Evolutionary conservation across 1,140 invertebrate species (phyloP).

Genomic region (Drosophila burlai): DNA sequence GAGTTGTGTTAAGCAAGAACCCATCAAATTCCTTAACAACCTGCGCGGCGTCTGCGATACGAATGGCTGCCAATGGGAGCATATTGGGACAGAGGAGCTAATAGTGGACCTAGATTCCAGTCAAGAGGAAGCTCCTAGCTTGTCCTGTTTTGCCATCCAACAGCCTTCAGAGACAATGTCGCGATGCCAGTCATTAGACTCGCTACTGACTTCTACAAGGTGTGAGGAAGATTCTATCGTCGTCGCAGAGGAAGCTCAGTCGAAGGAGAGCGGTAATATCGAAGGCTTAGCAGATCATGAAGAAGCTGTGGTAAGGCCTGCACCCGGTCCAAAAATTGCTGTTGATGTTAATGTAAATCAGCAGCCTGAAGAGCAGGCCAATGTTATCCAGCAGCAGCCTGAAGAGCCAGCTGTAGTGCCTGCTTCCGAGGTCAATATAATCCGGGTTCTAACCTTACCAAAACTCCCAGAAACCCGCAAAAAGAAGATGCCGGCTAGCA

Average conservation of each 20-base stretch:
- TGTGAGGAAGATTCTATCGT: not conserved
- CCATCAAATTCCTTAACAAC: constrained; percentile 9
- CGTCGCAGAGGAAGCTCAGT: too few species aligned
- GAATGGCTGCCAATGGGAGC: constrained; percentile 21
- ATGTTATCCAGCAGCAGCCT: not conserved
- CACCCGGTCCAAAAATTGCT: not conserved
- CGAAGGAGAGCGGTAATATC: too few species aligned
- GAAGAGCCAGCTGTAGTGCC: not conserved
- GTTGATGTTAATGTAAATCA: not conserved
- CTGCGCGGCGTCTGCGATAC: constrained; percentile 4
- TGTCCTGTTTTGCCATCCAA: constrained; percentile 21
- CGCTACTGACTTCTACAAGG: not conserved
- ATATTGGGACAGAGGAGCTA: constrained; percentile 1
- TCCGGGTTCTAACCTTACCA: not conserved
- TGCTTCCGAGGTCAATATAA: not conserved
- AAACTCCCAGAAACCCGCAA: not conserved
- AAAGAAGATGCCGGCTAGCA: not conserved
- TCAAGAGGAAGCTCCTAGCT: not conserved
- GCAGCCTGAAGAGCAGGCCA: not conserved
- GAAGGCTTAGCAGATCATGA: not conserved
- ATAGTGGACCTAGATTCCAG: constrained; percentile 17
- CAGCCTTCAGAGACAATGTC: not conserved
- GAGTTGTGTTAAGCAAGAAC: constrained; percentile 21
- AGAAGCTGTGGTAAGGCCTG: too few species aligned
- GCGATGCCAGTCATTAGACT: not conserved